Conservation (phyloP, 2,888 invertebrate genomes). For the Dorcus parallelipipedus region DNA sequence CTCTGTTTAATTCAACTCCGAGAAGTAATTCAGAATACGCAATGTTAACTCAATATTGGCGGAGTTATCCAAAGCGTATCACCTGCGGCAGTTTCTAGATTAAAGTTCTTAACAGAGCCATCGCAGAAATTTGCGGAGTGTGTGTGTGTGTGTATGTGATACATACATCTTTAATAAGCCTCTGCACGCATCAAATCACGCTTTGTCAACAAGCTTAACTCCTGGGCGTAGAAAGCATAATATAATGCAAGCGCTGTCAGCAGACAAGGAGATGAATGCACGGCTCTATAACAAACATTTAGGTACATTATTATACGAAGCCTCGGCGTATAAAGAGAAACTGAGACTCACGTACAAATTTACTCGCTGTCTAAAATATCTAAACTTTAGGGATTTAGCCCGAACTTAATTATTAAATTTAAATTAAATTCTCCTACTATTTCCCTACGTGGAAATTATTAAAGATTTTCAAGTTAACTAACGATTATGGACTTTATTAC, state of each 20-base stretch:
- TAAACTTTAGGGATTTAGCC: too few relatives aligned
- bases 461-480: too few relatives aligned
- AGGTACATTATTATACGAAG: too few relatives aligned
- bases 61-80: slow-evolving; percentile 29
- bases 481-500: too few relatives aligned
- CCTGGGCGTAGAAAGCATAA: neutral
- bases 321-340: too few relatives aligned
- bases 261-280: too few relatives aligned
- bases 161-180: slow-evolving; percentile 33
- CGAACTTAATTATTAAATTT: too few relatives aligned
- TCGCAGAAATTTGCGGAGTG: slow-evolving; percentile 12
- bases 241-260: neutral
- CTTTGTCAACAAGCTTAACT: slow-evolving; percentile 29
- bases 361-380: too few relatives aligned
- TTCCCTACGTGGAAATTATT: too few relatives aligned
- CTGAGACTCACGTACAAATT: too few relatives aligned
- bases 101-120: slow-evolving; percentile 20
- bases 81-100: slow-evolving; percentile 23
- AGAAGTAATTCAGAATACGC: slow-evolving; percentile 29
- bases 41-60: slow-evolving; percentile 31
- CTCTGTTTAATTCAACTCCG: slow-evolving; percentile 10
- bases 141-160: slow-evolving; percentile 21
- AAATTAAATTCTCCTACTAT: too few relatives aligned
- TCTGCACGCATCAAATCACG: slow-evolving; percentile 30
- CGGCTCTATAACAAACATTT: too few relatives aligned